A percentile compares a stretch with the other conserved stretches of the same genome.
phyloP scores from a whole-genome alignment of 2,888 invertebrate species.

The Trachelus troglodyta region DNA sequence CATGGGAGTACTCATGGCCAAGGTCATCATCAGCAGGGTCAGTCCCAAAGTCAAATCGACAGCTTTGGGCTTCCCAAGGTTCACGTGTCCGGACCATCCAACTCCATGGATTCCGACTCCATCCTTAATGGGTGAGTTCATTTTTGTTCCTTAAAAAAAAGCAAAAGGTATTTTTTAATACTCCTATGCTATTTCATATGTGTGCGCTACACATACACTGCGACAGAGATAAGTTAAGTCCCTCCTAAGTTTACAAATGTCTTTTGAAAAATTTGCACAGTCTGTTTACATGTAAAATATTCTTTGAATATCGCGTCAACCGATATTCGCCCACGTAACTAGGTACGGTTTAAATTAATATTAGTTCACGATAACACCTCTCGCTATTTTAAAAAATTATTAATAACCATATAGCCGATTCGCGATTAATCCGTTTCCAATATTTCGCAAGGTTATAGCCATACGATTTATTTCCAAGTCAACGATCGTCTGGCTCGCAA shows the following conservation, averaged over 20 bases:
- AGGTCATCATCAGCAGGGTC: constrained; percentile 41
- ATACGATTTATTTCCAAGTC: background rate
- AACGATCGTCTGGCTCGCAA: background rate
- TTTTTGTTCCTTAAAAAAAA: background rate
- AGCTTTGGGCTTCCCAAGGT: constrained; percentile 55
- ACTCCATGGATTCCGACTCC: constrained; percentile 48
- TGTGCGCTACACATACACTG: background rate
- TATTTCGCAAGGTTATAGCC: background rate
- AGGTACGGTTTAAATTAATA: background rate
- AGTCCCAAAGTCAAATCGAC: constrained; percentile 42
- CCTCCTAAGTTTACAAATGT: background rate
- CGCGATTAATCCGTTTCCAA: background rate
- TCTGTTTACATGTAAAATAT: background rate
- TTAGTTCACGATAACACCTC: background rate
- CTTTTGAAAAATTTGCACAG: background rate
- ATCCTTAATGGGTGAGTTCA: constrained; percentile 54
- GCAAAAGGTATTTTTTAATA: background rate
- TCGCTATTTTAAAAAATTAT: background rate
- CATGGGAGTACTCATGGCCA: constrained; percentile 40
- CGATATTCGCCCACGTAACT: background rate
- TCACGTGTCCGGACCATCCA: constrained; percentile 58
- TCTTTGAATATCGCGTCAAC: background rate
- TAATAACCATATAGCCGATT: background rate
- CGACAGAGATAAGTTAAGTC: background rate
- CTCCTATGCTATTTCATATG: background rate